Base-by-base conservation (phyloP, 2,888 invertebrate genomes). In the Metopia argyrocephala region DNA sequence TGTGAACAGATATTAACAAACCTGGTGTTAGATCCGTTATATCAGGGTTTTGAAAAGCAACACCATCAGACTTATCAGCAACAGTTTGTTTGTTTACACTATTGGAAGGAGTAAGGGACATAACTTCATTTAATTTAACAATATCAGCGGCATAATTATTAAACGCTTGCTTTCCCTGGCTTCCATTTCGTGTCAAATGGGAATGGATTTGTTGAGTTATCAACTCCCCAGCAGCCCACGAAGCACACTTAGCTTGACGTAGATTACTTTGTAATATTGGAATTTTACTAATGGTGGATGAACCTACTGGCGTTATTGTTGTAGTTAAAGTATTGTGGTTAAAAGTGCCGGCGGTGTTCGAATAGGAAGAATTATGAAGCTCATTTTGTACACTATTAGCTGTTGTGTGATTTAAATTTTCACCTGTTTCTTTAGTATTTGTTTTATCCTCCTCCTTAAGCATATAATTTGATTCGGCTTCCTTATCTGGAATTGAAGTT, bases 181-280 rank as follows among this genome's bases (percentile, higher is more conserved):
- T 78, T 54, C 61, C 38, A 38, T 78, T 71, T 68, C 66, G 52
- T 48, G 54, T 38, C 18, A 78, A 61, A 28, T 61, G 57, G 25
- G 46, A 52, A n/a, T 56, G 61, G 50, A 56, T 65, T 62, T 69
- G 69, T 48, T 65, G 76, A 12, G 61, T 20, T 15, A 54, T 62
- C 50, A 79, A 74, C 83, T 92, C 92, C 45, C 92, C 92, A 86
- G 92, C 92, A 76, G 93, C 93, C 95, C 94, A 94, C 38, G 94
- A 93, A 88, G 94, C 93, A 90, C 94, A 94, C 89, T 94, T 94
- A 80, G 94, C 93, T 66, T 94, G 91, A 54, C 93, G 90, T 84
- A 92, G 91, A 85, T 91, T 92, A 31, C 93, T 93, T 81, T 88
- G 89, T 45, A 89, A 85, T 73, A 94, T 92, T 76, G 94, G 94